Base-by-base conservation (phyloP, 2,113 vertebrate genomes). In the Dryoscopus gambensis region DNA sequence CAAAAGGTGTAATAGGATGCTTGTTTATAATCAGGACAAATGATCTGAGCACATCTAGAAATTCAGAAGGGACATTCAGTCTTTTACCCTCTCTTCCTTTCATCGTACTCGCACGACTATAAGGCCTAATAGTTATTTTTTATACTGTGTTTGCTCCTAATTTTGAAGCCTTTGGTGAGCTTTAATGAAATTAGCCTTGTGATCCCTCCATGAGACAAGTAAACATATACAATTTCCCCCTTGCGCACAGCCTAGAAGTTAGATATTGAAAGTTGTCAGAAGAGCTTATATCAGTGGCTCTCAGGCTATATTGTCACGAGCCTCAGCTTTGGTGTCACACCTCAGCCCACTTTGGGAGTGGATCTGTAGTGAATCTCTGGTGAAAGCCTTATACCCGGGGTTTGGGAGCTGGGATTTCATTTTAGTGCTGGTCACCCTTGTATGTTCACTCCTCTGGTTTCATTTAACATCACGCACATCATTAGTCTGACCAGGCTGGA, bases 401-500 rank as follows among this genome's bases (percentile, higher is more conserved):
- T 15, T 55, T 82, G 74, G 63, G 47, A 76, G 71, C 78, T 80
- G 55, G 14, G 25, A 28, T 74, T 60, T 70, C 71, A 40, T 63
- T 75, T 86, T 67, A 59, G 16, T 75, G 52, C 88, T 47, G 39
- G 49, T 95, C 91, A 91, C 68, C 73, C 86, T 73, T 92, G 33
- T 49, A 11, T 37, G 56, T 78, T 93, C 64, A 42, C 71, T 86
- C 44, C 60, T 94, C 85, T 87, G 57, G 44, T 95, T 96, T 93
- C 76, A 74, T 95, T 91, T 96, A 90, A 64, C 40, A 96, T 90
- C 71, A 77, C 2, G 8, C 79, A 93, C 71, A 80, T 84, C 93
- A 81, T 96, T 92, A 90, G 85, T 71, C 71, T 90, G 96, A 56
- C 88, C 85, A 75, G 68, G n/a, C 83, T 93, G 56, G 73, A 77